These are phyloP conservation scores for Corythaeola cristata DNA, from an alignment of 2,113 vertebrate species.

Conservation along the genomic window DNA sequence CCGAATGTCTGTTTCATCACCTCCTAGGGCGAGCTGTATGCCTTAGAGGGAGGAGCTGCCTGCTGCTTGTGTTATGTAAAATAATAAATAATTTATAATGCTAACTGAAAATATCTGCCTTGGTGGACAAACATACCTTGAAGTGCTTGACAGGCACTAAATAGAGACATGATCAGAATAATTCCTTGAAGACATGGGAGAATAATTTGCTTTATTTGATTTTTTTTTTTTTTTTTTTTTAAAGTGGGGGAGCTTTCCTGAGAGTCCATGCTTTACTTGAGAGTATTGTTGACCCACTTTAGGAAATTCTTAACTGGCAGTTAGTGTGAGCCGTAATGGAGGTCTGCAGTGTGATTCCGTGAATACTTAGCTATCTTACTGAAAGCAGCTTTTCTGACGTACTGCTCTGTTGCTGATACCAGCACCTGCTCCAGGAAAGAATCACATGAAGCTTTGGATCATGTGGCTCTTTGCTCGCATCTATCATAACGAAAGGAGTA, in stretches of 20 bases:
- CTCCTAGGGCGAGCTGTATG: neutral
- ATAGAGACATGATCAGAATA: neutral
- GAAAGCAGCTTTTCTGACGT: neutral
- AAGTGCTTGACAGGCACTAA: neutral
- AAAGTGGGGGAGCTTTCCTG: neutral
- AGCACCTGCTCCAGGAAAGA: neutral
- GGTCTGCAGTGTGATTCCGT: constrained; percentile 7
- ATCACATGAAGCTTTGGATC: constrained; percentile 37
- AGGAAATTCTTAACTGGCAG: neutral
- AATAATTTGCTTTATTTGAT: neutral
- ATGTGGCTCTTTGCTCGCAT: neutral
- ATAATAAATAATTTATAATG: constrained; percentile 49
- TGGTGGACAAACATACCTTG: neutral
- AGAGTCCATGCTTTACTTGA: neutral
- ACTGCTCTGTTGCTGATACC: neutral
- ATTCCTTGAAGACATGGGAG: neutral
- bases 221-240: neutral
- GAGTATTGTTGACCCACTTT: constrained; percentile 46
- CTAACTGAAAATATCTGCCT: neutral
- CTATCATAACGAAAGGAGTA: constrained; percentile 3
- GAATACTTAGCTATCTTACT: neutral
- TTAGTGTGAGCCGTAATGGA: neutral
- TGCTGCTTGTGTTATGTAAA: constrained; percentile 43
- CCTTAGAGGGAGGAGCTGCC: constrained; percentile 19
- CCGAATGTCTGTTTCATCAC: neutral